phyloP scores from a whole-genome alignment of 2,113 vertebrate genomes.

The Murina feae region DNA sequence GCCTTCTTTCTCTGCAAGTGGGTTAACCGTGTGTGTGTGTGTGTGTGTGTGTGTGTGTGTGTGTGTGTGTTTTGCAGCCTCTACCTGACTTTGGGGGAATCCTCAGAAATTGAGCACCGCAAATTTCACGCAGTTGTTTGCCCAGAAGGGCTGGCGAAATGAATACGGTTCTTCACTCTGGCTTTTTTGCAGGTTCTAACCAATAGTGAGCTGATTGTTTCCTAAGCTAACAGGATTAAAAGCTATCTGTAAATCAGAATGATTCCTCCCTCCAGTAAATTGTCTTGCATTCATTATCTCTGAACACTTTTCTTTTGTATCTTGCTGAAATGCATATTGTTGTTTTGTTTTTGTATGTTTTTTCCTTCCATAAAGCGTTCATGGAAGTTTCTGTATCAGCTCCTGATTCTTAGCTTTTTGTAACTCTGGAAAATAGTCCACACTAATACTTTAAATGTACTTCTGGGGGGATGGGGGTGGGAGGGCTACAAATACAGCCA shows the following conservation, averaged over 20 bases:
- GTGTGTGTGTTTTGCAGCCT: background rate
- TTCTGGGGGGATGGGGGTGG: background rate
- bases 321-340: background rate
- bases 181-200: conserved; percentile 35
- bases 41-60: too few species aligned
- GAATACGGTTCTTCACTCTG: background rate
- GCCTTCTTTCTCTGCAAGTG: background rate
- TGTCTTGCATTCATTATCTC: background rate
- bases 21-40: background rate
- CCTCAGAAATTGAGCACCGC: background rate
- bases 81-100: background rate
- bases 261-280: background rate
- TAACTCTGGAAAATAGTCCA: background rate
- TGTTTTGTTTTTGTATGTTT: background rate
- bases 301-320: background rate
- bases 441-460: background rate
- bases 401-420: background rate
- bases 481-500: background rate
- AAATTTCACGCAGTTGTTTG: conserved; percentile 1
- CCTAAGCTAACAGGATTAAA: conserved; percentile 29
- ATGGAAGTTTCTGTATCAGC: background rate
- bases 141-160: background rate
- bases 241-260: background rate
- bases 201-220: background rate
- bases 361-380: background rate